These are phyloP conservation scores for Girardinichthys multiradiatus DNA, from an alignment of 2,113 vertebrate species.

Conservation along the genomic window DNA sequence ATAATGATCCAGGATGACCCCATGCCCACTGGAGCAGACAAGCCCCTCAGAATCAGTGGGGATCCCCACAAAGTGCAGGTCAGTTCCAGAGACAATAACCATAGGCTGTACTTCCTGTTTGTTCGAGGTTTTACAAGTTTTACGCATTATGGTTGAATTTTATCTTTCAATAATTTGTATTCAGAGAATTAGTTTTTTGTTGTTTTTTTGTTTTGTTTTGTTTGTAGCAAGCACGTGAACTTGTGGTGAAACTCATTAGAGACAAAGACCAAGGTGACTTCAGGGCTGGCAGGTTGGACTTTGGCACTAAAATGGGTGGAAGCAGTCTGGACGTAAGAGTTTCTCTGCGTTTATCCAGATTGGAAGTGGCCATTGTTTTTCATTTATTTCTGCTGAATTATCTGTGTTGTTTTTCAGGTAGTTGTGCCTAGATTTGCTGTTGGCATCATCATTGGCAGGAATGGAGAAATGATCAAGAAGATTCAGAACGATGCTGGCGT, in stretches of 20 bases:
- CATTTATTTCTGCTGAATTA: background rate
- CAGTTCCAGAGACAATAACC: conserved; percentile 22
- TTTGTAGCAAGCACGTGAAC: conserved; percentile 94
- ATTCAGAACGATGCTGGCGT: conserved; percentile 98
- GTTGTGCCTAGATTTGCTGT: conserved; percentile 96
- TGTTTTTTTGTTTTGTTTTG: background rate
- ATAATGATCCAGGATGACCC: conserved; percentile 99
- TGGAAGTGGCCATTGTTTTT: no score
- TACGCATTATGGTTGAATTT: conserved; percentile 4
- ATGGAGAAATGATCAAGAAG: conserved; percentile 99
- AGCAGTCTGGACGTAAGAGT: conserved; percentile 91
- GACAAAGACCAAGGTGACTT: conserved; percentile 98
- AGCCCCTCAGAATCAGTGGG: conserved; percentile 96
- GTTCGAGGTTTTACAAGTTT: conserved; percentile 55
- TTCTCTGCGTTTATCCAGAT: background rate
- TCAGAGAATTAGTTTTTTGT: background rate
- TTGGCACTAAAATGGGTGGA: conserved; percentile 90
- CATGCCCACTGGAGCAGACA: conserved; percentile 95
- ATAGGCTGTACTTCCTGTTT: conserved; percentile 29
- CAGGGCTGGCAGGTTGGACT: conserved; percentile 87
- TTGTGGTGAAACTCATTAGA: conserved; percentile 96
- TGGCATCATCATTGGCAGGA: conserved; percentile 97
- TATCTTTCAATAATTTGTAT: background rate
- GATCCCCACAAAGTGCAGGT: conserved; percentile 99
- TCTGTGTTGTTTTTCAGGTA: conserved; percentile 79